A percentile compares a stretch with the other conserved stretches of the same genome.
These are phyloP conservation scores for Myrmecophaga tridactyla DNA, from an alignment of 2,113 vertebrate species.

Conservation along the genomic window DNA sequence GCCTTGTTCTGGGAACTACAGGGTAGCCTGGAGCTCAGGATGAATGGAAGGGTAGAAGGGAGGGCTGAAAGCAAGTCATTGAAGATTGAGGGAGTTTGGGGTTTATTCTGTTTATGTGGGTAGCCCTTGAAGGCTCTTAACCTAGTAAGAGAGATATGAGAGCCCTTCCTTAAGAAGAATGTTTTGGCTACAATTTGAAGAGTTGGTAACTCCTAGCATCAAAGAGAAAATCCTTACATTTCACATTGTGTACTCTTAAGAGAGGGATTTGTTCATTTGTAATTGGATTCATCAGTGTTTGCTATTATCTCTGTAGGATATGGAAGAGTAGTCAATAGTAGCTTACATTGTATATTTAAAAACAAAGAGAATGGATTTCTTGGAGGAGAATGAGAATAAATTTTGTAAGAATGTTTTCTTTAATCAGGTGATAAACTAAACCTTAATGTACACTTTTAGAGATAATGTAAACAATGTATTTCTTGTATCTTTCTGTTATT, in stretches of 20 bases:
- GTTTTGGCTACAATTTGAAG: not conserved
- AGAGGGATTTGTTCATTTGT: not conserved
- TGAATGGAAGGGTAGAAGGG: not conserved
- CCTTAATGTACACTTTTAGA: not conserved
- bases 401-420: slow-evolving; percentile 5
- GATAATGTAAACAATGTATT: slow-evolving; percentile 34
- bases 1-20: not conserved
- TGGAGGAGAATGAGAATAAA: not conserved
- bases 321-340: not conserved
- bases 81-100: not conserved
- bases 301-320: not conserved
- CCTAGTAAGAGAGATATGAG: not conserved
- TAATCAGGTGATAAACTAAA: not conserved
- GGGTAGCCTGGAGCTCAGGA: not conserved
- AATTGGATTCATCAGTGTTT: not conserved
- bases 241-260: not conserved
- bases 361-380: not conserved
- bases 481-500: too few relatives aligned
- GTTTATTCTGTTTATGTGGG: not conserved
- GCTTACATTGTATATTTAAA: not conserved
- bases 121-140: not conserved
- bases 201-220: not conserved
- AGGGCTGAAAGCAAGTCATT: too few relatives aligned
- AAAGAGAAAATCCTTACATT: not conserved
- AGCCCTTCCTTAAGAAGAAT: not conserved